phyloP scores from a whole-genome alignment of 1,140 invertebrate species.

The Pantala flavescens region DNA sequence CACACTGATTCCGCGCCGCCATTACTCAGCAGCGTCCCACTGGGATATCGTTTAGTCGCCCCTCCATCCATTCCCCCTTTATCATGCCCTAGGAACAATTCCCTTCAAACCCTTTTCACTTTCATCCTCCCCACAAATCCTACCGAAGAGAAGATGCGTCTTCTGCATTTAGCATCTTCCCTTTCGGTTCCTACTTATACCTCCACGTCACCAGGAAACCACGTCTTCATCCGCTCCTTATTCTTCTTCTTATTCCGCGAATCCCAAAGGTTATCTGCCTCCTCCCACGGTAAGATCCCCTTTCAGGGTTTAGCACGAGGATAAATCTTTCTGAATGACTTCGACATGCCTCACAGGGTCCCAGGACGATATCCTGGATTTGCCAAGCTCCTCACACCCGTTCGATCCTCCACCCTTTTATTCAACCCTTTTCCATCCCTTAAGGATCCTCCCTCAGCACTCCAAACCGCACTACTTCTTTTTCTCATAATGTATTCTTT shows the following conservation, averaged over 20 bases:
- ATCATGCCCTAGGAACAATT: neutral
- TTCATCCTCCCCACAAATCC: neutral
- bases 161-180: slow-evolving; percentile 4
- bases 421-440: neutral
- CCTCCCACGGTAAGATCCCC: neutral
- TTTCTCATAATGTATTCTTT: slow-evolving; percentile 5
- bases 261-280: neutral
- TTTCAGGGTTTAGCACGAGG: neutral
- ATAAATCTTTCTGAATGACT: slow-evolving; percentile 10
- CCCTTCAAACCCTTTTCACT: slow-evolving; percentile 8
- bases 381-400: neutral
- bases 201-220: neutral
- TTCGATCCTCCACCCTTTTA: neutral
- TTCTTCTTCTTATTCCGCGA: neutral
- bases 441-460: neutral
- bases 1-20: no score
- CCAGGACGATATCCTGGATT: slow-evolving; percentile 3
- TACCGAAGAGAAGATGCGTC: neutral
- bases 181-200: neutral
- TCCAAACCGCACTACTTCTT: neutral
- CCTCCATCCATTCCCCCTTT: neutral
- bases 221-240: neutral
- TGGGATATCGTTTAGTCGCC: neutral
- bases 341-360: slow-evolving; percentile 1
- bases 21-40: no score